Evolutionary conservation across 2,113 vertebrate species (phyloP).

Genomic region (Apodemus sylvaticus): DNA sequence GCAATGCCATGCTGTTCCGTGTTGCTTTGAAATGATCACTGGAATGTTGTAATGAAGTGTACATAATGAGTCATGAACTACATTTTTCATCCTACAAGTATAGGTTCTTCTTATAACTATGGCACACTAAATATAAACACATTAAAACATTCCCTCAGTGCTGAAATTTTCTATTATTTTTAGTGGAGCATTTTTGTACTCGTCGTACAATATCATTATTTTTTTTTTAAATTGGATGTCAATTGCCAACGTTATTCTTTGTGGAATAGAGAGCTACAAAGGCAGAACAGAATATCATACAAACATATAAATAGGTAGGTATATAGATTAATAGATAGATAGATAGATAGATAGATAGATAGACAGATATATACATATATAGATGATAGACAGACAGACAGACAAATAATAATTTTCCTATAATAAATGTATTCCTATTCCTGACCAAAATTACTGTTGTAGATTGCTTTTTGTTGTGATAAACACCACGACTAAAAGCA

Average conservation of each 20-base stretch:
- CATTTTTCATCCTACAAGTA: neutral
- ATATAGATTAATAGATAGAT: too few species aligned
- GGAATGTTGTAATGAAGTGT: neutral
- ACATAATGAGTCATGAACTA: neutral
- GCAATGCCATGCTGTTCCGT: neutral
- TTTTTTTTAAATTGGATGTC: neutral
- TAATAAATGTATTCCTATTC: neutral
- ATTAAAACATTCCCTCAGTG: neutral
- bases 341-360: too few species aligned
- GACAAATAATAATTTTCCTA: neutral
- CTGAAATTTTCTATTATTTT: neutral
- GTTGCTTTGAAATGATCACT: neutral
- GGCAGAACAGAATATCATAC: neutral
- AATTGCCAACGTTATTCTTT: neutral
- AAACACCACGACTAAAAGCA: neutral
- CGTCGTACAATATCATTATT: neutral
- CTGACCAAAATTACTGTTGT: neutral
- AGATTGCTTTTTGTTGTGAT: neutral
- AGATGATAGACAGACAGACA: too few species aligned
- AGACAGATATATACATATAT: too few species aligned
- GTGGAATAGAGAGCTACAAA: neutral
- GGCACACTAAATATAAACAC: neutral
- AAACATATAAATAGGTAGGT: neutral
- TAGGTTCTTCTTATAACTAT: neutral
- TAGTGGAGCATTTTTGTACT: neutral